Evolutionary conservation across 2,113 vertebrate genomes (phyloP).

Genomic region (Numida meleagris): DNA sequence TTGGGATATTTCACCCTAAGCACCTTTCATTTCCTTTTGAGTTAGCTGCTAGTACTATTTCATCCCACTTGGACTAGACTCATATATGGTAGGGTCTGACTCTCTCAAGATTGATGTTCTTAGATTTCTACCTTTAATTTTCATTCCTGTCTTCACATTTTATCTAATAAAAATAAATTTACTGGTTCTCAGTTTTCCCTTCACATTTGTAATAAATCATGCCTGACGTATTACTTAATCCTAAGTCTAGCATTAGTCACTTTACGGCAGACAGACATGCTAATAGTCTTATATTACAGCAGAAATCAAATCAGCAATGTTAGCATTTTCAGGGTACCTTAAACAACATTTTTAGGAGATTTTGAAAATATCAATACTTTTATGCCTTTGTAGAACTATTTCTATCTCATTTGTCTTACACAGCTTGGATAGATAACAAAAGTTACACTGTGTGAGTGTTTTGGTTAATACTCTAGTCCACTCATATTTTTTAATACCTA

Average conservation of each 20-base stretch:
- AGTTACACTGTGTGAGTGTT: background rate
- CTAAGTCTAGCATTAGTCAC: background rate
- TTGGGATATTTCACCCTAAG: slow-evolving; percentile 6
- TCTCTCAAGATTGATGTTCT: slow-evolving; percentile 34
- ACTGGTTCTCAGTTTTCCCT: slow-evolving; percentile 31
- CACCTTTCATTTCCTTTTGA: slow-evolving; percentile 25
- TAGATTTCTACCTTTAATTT: slow-evolving; percentile 56
- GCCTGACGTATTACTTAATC: background rate
- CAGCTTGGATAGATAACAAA: too few species aligned
- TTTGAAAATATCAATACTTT: background rate
- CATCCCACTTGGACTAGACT: slow-evolving; percentile 22
- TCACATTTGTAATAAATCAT: slow-evolving; percentile 36
- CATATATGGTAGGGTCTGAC: background rate
- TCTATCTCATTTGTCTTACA: slow-evolving; percentile 9
- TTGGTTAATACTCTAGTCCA: background rate
- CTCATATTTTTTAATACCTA: slow-evolving; percentile 8
- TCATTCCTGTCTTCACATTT: slow-evolving; percentile 30
- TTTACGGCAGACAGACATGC: background rate
- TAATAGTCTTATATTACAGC: background rate
- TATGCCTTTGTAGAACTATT: background rate
- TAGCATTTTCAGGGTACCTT: background rate
- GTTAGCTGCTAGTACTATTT: slow-evolving; percentile 27
- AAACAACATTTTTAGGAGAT: background rate
- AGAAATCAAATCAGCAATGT: background rate
- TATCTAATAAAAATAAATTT: slow-evolving; percentile 61